phyloP scores from a whole-genome alignment of 2,113 vertebrate species.

The Calyptommatus sinebrachiatus region DNA sequence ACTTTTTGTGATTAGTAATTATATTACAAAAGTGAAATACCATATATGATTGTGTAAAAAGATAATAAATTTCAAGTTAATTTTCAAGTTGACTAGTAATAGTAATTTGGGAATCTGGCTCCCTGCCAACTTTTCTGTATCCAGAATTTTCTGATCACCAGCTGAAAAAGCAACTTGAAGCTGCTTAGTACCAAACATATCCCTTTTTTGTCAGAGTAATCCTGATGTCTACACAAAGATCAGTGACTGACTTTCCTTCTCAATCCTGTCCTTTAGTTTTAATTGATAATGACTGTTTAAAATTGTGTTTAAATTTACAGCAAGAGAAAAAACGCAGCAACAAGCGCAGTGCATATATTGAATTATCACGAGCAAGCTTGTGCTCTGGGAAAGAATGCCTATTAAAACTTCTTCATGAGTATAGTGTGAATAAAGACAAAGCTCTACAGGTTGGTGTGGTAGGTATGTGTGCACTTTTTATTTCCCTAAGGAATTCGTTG shows the following conservation, averaged over 20 bases:
- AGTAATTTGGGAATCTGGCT: too few species aligned
- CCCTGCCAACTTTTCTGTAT: too few species aligned
- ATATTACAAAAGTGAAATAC: too few species aligned
- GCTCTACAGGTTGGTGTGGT: slow-evolving; percentile 84
- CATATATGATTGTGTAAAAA: too few species aligned
- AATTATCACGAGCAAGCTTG: slow-evolving; percentile 63
- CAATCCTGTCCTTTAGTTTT: background rate
- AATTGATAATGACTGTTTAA: background rate
- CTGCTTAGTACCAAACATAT: too few species aligned
- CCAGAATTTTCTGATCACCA: too few species aligned
- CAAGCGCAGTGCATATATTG: slow-evolving; percentile 49
- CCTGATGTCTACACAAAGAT: too few species aligned
- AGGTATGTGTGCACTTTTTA: slow-evolving; percentile 74
- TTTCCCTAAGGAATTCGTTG: background rate
- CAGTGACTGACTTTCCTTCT: background rate
- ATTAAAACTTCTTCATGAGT: slow-evolving; percentile 72
- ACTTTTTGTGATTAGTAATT: too few species aligned
- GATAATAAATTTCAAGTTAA: too few species aligned
- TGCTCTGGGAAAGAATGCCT: slow-evolving; percentile 77
- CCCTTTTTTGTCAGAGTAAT: too few species aligned
- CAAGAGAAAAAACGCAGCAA: slow-evolving; percentile 66
- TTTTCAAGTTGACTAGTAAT: too few species aligned
- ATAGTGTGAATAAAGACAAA: slow-evolving; percentile 56
- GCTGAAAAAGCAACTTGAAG: too few species aligned
- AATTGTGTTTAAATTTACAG: slow-evolving; percentile 48